Percentiles rank a stretch among this genome's conserved stretches.
phyloP scores from a whole-genome alignment of 2,888 invertebrate genomes.

The Andrena trimmerana region DNA sequence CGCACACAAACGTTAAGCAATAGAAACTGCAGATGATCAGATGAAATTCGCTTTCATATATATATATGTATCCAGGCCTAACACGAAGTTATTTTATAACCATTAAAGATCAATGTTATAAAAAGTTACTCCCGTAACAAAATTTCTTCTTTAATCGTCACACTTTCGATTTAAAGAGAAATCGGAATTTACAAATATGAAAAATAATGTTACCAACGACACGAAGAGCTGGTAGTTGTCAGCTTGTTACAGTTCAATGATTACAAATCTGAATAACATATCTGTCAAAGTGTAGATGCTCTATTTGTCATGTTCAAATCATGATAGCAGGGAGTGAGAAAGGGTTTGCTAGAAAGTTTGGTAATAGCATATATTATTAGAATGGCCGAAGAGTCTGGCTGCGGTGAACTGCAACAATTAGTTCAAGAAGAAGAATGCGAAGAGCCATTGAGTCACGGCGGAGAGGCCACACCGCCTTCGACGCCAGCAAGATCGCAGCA shows the following conservation, averaged over 20 bases:
- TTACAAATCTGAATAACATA: not conserved
- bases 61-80: not conserved
- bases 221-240: not conserved
- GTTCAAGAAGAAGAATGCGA: conserved; percentile 85
- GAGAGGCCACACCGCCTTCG: conserved; percentile 84
- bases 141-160: not conserved
- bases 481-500: conserved; percentile 82
- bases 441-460: conserved; percentile 80
- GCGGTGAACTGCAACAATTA: conserved; percentile 85
- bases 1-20: too few relatives aligned
- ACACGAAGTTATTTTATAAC: conserved; percentile 3
- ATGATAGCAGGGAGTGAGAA: not conserved
- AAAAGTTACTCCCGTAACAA: not conserved
- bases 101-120: not conserved
- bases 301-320: not conserved
- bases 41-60: conserved; percentile 9
- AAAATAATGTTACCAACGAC: not conserved
- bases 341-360: not conserved
- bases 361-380: not conserved
- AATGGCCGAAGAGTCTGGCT: conserved; percentile 84
- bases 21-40: conserved; percentile 1
- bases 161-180: not conserved
- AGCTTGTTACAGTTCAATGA: not conserved
- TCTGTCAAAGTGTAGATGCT: not conserved
- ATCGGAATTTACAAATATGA: not conserved